Conservation (phyloP, 2,888 invertebrate species). For the Copidosoma aretas region DNA sequence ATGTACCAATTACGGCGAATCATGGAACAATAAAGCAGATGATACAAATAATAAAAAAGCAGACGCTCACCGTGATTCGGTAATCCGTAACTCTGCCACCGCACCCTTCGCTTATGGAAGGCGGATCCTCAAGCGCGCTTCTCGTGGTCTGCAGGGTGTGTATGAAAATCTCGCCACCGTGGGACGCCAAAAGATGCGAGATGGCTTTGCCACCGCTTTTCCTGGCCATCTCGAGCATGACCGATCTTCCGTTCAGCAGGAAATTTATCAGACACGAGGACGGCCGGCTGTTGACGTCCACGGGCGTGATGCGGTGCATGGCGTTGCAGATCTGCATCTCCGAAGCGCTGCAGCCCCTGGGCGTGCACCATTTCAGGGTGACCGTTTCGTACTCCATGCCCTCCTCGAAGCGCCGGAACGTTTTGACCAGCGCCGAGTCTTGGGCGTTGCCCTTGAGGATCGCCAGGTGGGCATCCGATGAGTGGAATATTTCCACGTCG, state of each 20-base stretch:
- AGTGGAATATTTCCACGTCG: slow-evolving; percentile 96
- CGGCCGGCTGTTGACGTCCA: slow-evolving; percentile 95
- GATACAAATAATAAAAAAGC: too few species aligned
- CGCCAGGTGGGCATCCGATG: slow-evolving; percentile 83
- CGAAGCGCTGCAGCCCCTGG: slow-evolving; percentile 81
- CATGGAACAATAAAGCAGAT: too few species aligned
- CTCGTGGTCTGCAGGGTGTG: slow-evolving; percentile 86
- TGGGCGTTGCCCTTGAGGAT: slow-evolving; percentile 72
- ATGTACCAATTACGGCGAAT: too few species aligned
- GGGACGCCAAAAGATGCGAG: slow-evolving; percentile 91
- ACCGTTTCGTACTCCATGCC: slow-evolving; percentile 82
- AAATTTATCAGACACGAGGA: slow-evolving; percentile 98
- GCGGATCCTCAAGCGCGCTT: slow-evolving; percentile 91
- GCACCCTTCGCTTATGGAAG: slow-evolving; percentile 92
- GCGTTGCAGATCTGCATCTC: slow-evolving; percentile 85
- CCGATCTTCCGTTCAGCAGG: slow-evolving; percentile 91
- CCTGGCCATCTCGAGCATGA: slow-evolving; percentile 87
- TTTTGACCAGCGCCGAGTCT: slow-evolving; percentile 71
- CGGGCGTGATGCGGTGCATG: slow-evolving; percentile 90
- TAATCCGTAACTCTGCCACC: slow-evolving; percentile 96
- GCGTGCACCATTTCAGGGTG: slow-evolving; percentile 96
- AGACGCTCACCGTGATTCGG: slow-evolving; percentile 66
- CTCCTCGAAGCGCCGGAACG: slow-evolving; percentile 69
- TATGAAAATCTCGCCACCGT: slow-evolving; percentile 95
- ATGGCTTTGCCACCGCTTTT: slow-evolving; percentile 87